Evolutionary conservation across 2,888 invertebrate species (phyloP), one percentile per base, ranked within the genome.

Genomic region (Archaeoteleia sp.): DNA sequence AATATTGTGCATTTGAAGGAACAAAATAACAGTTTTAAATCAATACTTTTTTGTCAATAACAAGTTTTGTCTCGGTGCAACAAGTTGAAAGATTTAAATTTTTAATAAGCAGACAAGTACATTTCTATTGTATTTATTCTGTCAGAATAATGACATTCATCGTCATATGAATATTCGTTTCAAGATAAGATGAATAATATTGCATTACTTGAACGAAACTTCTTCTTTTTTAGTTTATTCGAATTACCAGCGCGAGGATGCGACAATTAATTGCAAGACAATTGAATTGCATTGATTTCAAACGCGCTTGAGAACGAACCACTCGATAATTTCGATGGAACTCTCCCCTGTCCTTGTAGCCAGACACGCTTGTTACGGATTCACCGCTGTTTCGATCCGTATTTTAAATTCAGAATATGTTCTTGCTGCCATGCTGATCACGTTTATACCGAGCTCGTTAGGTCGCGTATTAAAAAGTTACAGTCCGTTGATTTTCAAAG

Each of bases 391-490:
- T 37, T 53, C 10, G 12, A n/a, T 46, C 45, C n/a, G 45, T 14
- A 35, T 39, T 57, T 46, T 46, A 29, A 57, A 57, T 34, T 46
- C 39, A n/a, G 13, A 5, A 30, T 46, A 13, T 7, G 29, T 30
- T 30, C 27, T 30, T 1, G 14, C 30, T 23, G 20, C n/a, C 8
- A 53, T 39, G 45, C 53, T 15, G 30, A 39, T 23, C 39, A 37
- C 43, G 39, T 58, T 43, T 20, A 9, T 42, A 9, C 13, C 8
- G 9, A 30, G 13, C 60, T 60, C 60, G 49, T 60, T 60, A 51
- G 60, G 15, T 13, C 37, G 15, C n/a, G 17, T 43, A 60, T 60
- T 60, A 60, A 51, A 60, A 60, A 51, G 42, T 58, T 58, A 34
- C 30, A 57, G 48, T 17, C 9, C 40, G 34, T 15, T 60, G 48